A percentile compares a stretch with the other conserved stretches of the same genome.
Conservation (phyloP, 2,888 invertebrate genomes). For the Meghimatium bilineatum region DNA sequence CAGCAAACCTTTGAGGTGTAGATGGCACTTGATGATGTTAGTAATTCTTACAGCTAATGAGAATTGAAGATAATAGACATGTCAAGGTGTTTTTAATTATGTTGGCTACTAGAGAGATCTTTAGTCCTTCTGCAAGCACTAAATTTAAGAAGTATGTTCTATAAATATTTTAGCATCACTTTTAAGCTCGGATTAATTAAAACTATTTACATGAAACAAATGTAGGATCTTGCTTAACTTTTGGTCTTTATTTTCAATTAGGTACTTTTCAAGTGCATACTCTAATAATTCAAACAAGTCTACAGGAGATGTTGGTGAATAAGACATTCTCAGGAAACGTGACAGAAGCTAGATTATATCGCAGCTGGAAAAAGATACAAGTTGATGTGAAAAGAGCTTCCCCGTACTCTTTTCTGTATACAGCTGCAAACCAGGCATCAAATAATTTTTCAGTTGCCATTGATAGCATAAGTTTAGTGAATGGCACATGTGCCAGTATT, state of each 20-base stretch:
- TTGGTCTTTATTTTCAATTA: background rate
- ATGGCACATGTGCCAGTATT: slow-evolving; percentile 7
- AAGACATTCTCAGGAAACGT: background rate
- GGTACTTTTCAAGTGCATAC: slow-evolving; percentile 16
- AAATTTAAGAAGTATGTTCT: too few species aligned
- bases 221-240: too few species aligned
- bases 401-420: background rate
- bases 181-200: too few species aligned
- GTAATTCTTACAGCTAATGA: too few species aligned
- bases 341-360: background rate
- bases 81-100: too few species aligned
- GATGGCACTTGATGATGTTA: too few species aligned
- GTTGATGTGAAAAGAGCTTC: slow-evolving; percentile 12
- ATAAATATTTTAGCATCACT: too few species aligned
- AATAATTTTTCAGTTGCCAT: slow-evolving; percentile 6
- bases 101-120: too few species aligned
- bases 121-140: too few species aligned
- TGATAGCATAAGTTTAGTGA: slow-evolving; percentile 6
- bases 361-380: slow-evolving; percentile 5
- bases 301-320: background rate
- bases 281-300: background rate
- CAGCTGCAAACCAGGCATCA: background rate
- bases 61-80: too few species aligned
- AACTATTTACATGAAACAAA: too few species aligned
- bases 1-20: too few species aligned